Base-by-base conservation (phyloP, 2,888 invertebrate species). In the Tetragnatha montana region DNA sequence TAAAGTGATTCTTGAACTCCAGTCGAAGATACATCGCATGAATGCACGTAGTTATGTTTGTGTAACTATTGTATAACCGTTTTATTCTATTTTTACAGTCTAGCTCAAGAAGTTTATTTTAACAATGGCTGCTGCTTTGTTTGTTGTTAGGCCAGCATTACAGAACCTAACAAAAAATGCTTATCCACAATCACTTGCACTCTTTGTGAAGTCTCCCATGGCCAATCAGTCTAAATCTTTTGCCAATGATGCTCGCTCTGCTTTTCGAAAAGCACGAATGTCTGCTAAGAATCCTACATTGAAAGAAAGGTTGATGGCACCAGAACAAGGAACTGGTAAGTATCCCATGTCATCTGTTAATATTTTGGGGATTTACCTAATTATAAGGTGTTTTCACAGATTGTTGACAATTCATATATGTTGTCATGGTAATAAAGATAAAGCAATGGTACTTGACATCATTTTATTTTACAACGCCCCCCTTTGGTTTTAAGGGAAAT, bases 301-400 rank as follows among this genome's bases (percentile, higher is more conserved):
- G 6, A 95, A 96, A 93, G 97, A 97, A 93, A 95, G 94, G 90
- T 94, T 95, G 3, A 96, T 96, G 95, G 96, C 96, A 88, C 97
- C 97, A 71, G 96, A 97, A 82, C 95, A 96, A 88, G 96, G 96
- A 91, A 96, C 96, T 93, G 96, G 97, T 96, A 94, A 87, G 12
- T 91, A 60, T 60, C 14, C 10, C 12, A 60, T 60, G 60, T 60
- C 12, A 60, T 8, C 17, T 10, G 4, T 35, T 35, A 35, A 35
- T 4, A 35, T 35, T 35, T 35, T 2, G 35, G 35, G 35, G 35
- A 35, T 35, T n/a, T 35, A 35, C 35, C 4, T 35, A 35, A 35
- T 35, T 35, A 35, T 4, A 2, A 35, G 35, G 35, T 1, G 35
- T 1, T 1, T 35, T 35, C 4, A 4, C 35, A 2, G 35, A 35